These are phyloP conservation scores for Lithobates sylvaticus DNA, from an alignment of 2,797 vertebrate species.

Conservation along the genomic window DNA sequence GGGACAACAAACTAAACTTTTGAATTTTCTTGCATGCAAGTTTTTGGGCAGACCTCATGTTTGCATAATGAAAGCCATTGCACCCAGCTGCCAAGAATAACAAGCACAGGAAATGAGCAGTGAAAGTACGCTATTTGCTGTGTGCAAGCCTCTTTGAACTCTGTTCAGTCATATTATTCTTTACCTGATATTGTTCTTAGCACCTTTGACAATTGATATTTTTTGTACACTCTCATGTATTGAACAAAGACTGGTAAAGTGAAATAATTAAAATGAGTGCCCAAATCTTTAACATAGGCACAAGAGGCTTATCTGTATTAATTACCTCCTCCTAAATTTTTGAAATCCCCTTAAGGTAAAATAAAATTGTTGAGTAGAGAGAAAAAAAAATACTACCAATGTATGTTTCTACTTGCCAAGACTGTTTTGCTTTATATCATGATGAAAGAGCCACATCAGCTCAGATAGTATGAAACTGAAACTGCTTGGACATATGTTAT, in stretches of 20 bases:
- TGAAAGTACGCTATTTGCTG: conserved; percentile 54
- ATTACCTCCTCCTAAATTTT: too few relatives aligned
- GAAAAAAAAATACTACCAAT: too few relatives aligned
- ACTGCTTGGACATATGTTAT: background rate
- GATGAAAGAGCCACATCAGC: background rate
- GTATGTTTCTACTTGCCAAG: too few relatives aligned
- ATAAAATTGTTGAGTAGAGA: too few relatives aligned
- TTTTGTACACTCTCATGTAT: background rate
- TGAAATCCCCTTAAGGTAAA: too few relatives aligned
- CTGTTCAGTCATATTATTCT: background rate
- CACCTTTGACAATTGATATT: conserved; percentile 3
- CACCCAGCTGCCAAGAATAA: conserved; percentile 57
- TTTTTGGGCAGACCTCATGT: conserved; percentile 54
- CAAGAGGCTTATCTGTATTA: too few relatives aligned
- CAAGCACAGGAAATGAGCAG: conserved; percentile 58
- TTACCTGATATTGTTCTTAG: background rate
- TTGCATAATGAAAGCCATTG: conserved; percentile 59
- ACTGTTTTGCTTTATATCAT: background rate
- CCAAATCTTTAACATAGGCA: background rate
- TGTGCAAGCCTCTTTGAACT: conserved; percentile 15
- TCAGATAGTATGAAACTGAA: background rate
- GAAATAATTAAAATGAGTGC: too few relatives aligned
- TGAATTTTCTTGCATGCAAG: conserved; percentile 46
- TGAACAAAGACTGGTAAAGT: too few relatives aligned
- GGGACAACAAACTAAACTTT: conserved; percentile 34